phyloP scores from a whole-genome alignment of 2,113 vertebrate genomes.

The Alethe castanea region DNA sequence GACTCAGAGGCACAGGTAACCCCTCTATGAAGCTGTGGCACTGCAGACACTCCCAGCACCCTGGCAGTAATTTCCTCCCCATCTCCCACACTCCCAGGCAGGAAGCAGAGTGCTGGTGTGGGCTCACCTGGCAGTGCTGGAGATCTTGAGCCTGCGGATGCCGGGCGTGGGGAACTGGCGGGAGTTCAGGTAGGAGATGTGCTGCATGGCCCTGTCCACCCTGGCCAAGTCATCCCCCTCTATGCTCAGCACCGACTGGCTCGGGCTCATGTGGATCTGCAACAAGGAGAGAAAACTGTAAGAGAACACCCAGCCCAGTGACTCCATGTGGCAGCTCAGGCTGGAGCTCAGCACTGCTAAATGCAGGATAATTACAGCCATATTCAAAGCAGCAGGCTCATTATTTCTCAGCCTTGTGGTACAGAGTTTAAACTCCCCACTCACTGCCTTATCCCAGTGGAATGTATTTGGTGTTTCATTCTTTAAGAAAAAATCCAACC shows the following conservation, averaged over 20 bases:
- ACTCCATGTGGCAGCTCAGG: background rate
- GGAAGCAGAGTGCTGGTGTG: background rate
- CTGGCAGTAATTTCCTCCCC: background rate
- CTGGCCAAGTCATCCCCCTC: slow-evolving; percentile 88
- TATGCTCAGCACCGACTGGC: slow-evolving; percentile 82
- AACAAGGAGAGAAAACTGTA: accelerated
- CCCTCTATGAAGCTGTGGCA: background rate
- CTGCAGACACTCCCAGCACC: background rate
- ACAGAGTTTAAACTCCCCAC: background rate
- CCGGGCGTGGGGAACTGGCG: slow-evolving; percentile 96
- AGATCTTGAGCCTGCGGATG: slow-evolving; percentile 87
- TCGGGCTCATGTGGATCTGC: slow-evolving; percentile 89
- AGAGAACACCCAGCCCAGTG: background rate
- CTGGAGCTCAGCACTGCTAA: background rate
- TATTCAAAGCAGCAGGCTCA: background rate
- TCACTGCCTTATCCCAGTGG: background rate
- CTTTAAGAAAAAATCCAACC: background rate
- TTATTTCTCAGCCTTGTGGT: background rate
- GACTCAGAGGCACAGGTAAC: background rate
- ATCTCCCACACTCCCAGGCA: background rate
- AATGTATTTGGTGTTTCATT: background rate
- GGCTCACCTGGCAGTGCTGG: slow-evolving; percentile 82
- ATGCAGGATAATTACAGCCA: background rate
- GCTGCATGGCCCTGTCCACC: slow-evolving; percentile 93
- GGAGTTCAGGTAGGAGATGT: slow-evolving; percentile 90